Evolutionary conservation across 2,113 vertebrate species (phyloP).

Genomic region (Enhydra lutris): DNA sequence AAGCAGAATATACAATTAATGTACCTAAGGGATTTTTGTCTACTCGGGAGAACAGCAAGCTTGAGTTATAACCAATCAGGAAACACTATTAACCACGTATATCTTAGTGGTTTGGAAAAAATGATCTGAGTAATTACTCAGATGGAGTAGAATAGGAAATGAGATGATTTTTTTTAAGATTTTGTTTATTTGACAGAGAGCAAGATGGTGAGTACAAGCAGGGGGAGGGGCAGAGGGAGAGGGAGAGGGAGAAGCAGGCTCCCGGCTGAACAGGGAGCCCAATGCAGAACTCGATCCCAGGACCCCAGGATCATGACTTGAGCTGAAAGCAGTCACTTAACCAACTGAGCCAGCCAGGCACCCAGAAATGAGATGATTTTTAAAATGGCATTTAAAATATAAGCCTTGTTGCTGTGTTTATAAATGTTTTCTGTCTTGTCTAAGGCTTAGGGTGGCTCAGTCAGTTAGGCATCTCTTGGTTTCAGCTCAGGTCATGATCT

Average conservation of each 20-base stretch:
- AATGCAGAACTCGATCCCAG: too few species aligned
- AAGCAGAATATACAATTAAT: slow-evolving; percentile 31
- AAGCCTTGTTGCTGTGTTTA: background rate
- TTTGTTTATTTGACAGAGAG: too few species aligned
- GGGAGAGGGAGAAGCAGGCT: too few species aligned
- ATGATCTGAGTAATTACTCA: background rate
- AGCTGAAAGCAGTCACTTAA: too few species aligned
- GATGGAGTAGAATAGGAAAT: background rate
- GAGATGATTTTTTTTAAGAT: background rate
- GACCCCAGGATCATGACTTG: too few species aligned
- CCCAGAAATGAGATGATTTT: slow-evolving; percentile 25
- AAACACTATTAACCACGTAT: slow-evolving; percentile 9
- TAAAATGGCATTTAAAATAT: slow-evolving; percentile 19
- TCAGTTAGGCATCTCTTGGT: background rate
- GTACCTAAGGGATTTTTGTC: background rate
- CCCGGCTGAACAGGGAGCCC: too few species aligned
- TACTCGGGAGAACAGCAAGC: background rate
- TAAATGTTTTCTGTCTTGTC: background rate
- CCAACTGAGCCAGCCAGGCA: too few species aligned
- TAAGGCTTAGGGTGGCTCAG: background rate
- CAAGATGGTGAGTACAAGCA: too few species aligned
- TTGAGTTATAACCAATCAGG: background rate
- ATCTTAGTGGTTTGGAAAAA: background rate
- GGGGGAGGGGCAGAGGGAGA: too few species aligned
- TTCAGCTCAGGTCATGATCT: background rate